phyloP scores from a whole-genome alignment of 1,140 invertebrate species.

The Chelonus insularis region DNA sequence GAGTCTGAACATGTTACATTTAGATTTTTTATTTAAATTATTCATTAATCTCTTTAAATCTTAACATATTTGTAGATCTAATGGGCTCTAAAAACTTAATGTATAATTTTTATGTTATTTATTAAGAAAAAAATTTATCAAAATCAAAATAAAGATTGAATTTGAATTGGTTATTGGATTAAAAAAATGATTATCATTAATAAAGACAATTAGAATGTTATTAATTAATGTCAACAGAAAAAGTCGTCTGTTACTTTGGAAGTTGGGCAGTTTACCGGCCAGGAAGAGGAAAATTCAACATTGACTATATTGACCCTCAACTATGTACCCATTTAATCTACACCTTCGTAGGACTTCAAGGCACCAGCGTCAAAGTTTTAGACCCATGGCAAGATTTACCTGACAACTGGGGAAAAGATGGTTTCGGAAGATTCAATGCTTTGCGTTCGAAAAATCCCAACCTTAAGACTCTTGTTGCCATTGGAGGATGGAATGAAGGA shows the following conservation, averaged over 20 bases:
- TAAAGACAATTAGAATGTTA: no score
- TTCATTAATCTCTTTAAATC: no score
- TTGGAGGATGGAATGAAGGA: slow-evolving; percentile 77
- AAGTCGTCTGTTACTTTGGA: slow-evolving; percentile 72
- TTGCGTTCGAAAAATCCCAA: slow-evolving; percentile 65
- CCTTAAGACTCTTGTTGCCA: slow-evolving; percentile 69
- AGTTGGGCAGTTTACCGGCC: slow-evolving; percentile 74
- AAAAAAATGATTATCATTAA: no score
- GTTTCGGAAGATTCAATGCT: slow-evolving; percentile 56
- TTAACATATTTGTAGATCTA: no score
- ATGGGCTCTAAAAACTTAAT: no score
- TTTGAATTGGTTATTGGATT: no score
- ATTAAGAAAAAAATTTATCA: no score
- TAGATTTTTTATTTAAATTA: no score
- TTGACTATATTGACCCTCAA: slow-evolving; percentile 68
- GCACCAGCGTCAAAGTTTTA: slow-evolving; percentile 52
- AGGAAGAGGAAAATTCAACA: slow-evolving; percentile 67
- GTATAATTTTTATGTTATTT: no score
- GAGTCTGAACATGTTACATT: no score
- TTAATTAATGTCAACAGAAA: no score
- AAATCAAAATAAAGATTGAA: no score
- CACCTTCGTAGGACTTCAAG: slow-evolving; percentile 66
- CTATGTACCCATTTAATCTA: slow-evolving; percentile 75
- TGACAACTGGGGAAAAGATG: slow-evolving; percentile 50
- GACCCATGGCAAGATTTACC: slow-evolving; percentile 68